phyloP scores from a whole-genome alignment of 2,797 vertebrate genomes.

The Thripadectes ignobilis region DNA sequence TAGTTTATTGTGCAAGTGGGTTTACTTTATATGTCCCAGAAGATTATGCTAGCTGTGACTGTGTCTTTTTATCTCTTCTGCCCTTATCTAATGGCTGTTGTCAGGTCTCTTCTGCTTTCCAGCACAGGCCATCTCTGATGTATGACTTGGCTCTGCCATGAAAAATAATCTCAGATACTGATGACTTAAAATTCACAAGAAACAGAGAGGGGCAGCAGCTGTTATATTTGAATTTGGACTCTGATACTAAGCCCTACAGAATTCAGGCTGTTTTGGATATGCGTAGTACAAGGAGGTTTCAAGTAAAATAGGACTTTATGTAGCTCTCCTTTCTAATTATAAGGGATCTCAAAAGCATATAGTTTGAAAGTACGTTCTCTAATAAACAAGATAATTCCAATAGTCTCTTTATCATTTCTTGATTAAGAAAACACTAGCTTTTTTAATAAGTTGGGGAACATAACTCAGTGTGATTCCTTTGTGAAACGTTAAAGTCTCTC shows the following conservation, averaged over 20 bases:
- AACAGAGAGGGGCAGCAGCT: not conserved
- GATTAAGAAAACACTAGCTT: not conserved
- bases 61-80: not conserved
- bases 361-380: not conserved
- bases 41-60: not conserved
- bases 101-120: not conserved
- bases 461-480: not conserved
- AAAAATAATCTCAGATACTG: not conserved
- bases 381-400: not conserved
- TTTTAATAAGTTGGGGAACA: not conserved
- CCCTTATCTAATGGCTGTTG: not conserved
- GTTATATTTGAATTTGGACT: not conserved
- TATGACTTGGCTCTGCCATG: not conserved
- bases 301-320: not conserved
- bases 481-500: not conserved
- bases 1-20: not conserved
- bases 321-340: not conserved
- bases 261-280: not conserved
- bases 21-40: not conserved
- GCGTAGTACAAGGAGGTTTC: not conserved
- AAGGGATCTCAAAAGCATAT: not conserved
- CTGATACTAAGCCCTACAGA: not conserved
- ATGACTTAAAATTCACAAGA: not conserved
- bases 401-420: not conserved
- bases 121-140: not conserved